Base-by-base conservation (phyloP, 2,888 invertebrate genomes). In the Drosophila eohydei region DNA sequence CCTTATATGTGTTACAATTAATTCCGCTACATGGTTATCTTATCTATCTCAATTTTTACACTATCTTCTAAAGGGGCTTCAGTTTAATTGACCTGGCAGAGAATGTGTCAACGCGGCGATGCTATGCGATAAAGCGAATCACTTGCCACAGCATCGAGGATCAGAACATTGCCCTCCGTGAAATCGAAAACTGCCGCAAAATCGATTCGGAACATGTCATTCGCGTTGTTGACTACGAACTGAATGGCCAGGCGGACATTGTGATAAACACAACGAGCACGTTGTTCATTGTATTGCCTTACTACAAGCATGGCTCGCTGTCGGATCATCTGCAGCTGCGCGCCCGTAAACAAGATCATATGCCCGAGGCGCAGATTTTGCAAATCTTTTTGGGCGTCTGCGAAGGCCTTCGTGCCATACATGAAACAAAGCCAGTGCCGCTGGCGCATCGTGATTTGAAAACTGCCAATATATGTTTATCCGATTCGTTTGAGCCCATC, bases 371-470 rank as follows among this genome's bases (percentile, higher is more conserved):
- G 14, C 95, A 96, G 79, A 93, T 97, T 56, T 92, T 97, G 81
- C 93, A 94, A 74, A 94, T 96, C 76, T 97, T 97, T 91, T 88
- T 94, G 60, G 95, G 95, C 58, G 94, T 97, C 55, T 96, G 96
- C 91, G 95, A 96, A 83, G 97, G 95, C 0, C 93, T 97, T 0
- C 95, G 94, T 91, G 95, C 95, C 54, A 94, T 97, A 89, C 97
- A 97, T 89, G 95, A 95, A 83, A 94, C 94, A 30, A 94, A 94
- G 87, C 96, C 97, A 0, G 94, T 95, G 66, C 95, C 96, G 26
- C 93, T 96, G 79, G 96, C 97, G 43, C 97, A 97, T 91, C 94
- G 97, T 86, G 97, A 98, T 92, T 92, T 98, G 43, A 98, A 98
- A 93, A 96, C 97, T 59, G 96, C 96, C 16, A 98, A 98, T 93